Percentiles rank a stretch among this genome's conserved stretches.
These are phyloP conservation scores for Bibio marci DNA, from an alignment of 2,888 invertebrate genomes.

Conservation along the genomic window DNA sequence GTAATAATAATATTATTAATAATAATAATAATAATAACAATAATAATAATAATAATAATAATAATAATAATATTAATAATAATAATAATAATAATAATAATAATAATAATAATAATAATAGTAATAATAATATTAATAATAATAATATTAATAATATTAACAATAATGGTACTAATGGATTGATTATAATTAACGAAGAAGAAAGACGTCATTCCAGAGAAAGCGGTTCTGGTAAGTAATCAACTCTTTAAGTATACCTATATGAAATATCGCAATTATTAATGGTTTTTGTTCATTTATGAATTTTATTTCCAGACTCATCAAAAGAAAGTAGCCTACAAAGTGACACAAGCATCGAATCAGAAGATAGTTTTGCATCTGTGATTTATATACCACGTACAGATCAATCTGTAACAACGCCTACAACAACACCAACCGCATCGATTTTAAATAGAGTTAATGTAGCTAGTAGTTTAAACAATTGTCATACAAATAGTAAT, in stretches of 20 bases:
- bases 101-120: neutral
- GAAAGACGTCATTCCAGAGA: conserved; percentile 61
- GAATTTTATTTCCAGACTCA: too few species aligned
- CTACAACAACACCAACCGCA: conserved; percentile 13
- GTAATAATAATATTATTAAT: conserved; percentile 1
- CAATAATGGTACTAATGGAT: neutral
- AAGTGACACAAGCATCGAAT: conserved; percentile 86
- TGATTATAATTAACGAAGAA: conserved; percentile 20
- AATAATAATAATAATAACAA: conserved; percentile 13
- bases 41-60: conserved; percentile 12
- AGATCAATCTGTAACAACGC: conserved; percentile 42
- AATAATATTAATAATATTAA: neutral
- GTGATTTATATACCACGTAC: conserved; percentile 65
- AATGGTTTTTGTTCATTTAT: too few species aligned
- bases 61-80: conserved; percentile 17
- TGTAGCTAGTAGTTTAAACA: conserved; percentile 6
- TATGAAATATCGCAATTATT: too few species aligned
- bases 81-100: conserved; percentile 16
- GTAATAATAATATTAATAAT: conserved; percentile 2
- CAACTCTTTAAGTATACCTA: too few species aligned
- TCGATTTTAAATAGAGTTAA: conserved; percentile 1
- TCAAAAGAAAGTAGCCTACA: conserved; percentile 80
- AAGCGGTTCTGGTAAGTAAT: conserved; percentile 45
- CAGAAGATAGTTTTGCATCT: conserved; percentile 84
- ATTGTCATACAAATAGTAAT: conserved; percentile 8